Conservation (phyloP, 2,888 invertebrate genomes). For the Pyrochroa serraticornis region DNA sequence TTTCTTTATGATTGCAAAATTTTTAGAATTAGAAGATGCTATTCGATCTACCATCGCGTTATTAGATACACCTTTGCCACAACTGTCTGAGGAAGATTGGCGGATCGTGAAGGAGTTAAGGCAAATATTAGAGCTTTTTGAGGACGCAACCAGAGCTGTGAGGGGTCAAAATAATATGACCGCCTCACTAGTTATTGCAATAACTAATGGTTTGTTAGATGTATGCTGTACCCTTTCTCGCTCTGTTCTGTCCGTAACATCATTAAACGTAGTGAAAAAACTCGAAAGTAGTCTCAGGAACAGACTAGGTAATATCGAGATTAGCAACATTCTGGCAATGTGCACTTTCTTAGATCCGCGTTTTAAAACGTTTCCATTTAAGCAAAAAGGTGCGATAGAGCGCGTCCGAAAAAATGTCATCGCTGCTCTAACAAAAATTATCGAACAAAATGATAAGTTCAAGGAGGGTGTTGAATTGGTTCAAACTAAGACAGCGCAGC, state of each 20-base stretch:
- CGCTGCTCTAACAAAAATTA: not conserved
- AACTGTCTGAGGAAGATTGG: constrained; percentile 31
- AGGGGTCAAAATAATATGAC: constrained; percentile 38
- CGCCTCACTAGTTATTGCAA: constrained; percentile 34
- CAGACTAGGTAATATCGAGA: constrained; percentile 24
- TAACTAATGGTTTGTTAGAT: constrained; percentile 27
- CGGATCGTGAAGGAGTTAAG: constrained; percentile 33
- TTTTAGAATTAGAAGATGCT: constrained; percentile 31
- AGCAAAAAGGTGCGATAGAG: too few relatives aligned
- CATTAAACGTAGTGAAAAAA: constrained; percentile 16
- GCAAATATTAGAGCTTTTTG: constrained; percentile 37
- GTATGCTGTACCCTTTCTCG: constrained; percentile 24
- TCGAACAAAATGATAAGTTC: not conserved
- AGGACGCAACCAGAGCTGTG: constrained; percentile 35
- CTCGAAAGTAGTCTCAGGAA: constrained; percentile 16
- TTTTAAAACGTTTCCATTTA: constrained; percentile 25
- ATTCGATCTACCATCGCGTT: constrained; percentile 34
- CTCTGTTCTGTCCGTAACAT: constrained; percentile 2
- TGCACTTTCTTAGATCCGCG: constrained; percentile 27
- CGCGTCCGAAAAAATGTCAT: constrained; percentile 12
- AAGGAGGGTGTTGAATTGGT: too few relatives aligned
- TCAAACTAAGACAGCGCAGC: too few relatives aligned
- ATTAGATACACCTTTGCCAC: constrained; percentile 23
- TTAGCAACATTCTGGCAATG: constrained; percentile 24
- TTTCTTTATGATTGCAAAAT: constrained; percentile 34